phyloP scores from a whole-genome alignment of 1,140 invertebrate species.

The Drosophila willistoni region DNA sequence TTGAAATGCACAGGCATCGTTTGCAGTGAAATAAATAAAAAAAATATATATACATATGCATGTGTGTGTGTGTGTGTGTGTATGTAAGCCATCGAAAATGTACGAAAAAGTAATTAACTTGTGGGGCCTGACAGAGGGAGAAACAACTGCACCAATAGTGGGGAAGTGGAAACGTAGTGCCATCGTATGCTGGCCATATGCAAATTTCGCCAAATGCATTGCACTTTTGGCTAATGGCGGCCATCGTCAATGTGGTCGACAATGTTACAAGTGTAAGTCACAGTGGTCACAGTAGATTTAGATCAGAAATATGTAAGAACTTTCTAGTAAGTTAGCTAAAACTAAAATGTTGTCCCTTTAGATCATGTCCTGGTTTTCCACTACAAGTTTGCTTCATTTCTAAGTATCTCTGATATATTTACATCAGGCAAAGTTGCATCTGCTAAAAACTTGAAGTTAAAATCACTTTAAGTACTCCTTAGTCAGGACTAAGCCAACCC shows the following conservation, averaged over 20 bases:
- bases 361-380: no score
- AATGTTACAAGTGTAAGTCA: conserved; percentile 30
- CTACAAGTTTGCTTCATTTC: no score
- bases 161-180: conserved; percentile 2
- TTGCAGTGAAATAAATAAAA: conserved; percentile 80
- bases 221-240: conserved; percentile 75
- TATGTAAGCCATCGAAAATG: conserved; percentile 69
- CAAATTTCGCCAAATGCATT: conserved; percentile 78
- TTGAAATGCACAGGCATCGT: conserved; percentile 47
- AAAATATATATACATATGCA: not conserved
- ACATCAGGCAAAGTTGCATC: no score
- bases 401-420: no score
- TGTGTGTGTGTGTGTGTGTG: conserved; percentile 46
- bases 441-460: no score
- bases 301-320: no score
- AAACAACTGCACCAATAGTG: not conserved
- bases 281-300: conserved; percentile 16
- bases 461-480: no score
- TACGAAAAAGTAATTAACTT: conserved; percentile 82
- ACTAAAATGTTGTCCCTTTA: no score
- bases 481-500: no score
- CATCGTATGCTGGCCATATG: conserved; percentile 47
- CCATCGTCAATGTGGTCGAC: conserved; percentile 53
- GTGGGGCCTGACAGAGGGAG: conserved; percentile 35
- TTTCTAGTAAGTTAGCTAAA: no score